Conservation (phyloP, 1,140 invertebrate species). For the Ylistrum balloti region DNA sequence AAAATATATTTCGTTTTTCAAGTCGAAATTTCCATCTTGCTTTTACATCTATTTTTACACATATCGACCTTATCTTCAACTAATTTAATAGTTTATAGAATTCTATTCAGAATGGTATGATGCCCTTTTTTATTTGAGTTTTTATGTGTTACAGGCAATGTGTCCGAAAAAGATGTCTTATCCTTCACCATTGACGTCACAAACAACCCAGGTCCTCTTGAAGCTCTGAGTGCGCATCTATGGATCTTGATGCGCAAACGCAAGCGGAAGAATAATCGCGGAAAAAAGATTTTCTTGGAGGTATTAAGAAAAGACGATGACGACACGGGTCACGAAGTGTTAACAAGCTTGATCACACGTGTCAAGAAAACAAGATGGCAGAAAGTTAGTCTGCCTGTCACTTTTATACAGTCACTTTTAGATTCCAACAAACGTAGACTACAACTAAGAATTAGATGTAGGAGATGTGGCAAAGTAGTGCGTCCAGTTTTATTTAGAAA, state of each 20-base stretch:
- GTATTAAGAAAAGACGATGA: constrained; percentile 49
- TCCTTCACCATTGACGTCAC: constrained; percentile 54
- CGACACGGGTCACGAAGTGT: constrained; percentile 49
- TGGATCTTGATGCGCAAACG: constrained; percentile 59
- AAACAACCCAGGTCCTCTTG: constrained; percentile 42
- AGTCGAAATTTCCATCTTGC: no score
- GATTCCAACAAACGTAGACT: constrained; percentile 51
- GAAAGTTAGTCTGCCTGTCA: constrained; percentile 59
- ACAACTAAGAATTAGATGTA: constrained; percentile 53
- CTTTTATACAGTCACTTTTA: constrained; percentile 59
- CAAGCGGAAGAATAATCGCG: constrained; percentile 43
- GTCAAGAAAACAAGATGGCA: constrained; percentile 63
- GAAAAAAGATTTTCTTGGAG: constrained; percentile 56
- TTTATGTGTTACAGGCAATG: constrained; percentile 51
- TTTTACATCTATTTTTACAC: no score
- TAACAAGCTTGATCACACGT: constrained; percentile 57
- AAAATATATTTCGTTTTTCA: no score
- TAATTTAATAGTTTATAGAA: no score
- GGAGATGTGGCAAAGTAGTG: constrained; percentile 53
- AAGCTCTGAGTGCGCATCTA: constrained; percentile 56
- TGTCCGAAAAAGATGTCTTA: constrained; percentile 47
- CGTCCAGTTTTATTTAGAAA: constrained; percentile 52
- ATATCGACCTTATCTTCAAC: no score
- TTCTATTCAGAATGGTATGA: no score
- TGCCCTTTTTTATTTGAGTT: neutral